Evolutionary conservation across 2,797 vertebrate species (phyloP), one percentile per base, ranked within the genome.

Genomic region (Sphaeramia orbicularis): DNA sequence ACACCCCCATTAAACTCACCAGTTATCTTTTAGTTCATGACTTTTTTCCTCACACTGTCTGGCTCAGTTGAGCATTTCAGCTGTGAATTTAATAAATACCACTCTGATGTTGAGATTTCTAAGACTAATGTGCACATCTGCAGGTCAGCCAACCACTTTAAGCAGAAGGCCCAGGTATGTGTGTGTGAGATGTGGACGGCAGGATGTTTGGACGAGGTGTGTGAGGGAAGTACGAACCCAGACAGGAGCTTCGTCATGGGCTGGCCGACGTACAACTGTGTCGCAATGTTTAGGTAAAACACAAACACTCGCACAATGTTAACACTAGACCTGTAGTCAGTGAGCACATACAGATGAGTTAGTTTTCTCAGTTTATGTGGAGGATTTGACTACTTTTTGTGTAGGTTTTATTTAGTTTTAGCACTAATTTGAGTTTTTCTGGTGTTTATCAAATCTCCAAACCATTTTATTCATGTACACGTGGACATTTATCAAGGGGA

Each of bases 231-330:
- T 85, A 88, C 93, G 0, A 85, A 73, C 74, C 85, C 87, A 0
- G 94, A 96, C 60, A 92, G 90, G 64, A 96, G 95, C 0, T 97
- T 97, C 61, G 95, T 96, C 65, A 91, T 97, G 19, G 96, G 96
- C 55, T 98, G 96, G 96, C 96, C 96, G 45, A 96, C 94, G 62
- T 95, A 85, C 77, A 98, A 97, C 90, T 96, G 91, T 0, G 95
- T 94, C 0, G 92, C 95, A 21, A 93, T 90, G 4, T 96, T 95
- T 74, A 96, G 96, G 96, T 97, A 93, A 74, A 57, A 51, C 16
- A 44, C 38, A 18, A 19, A 27, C 7, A n/a, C 65, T 38, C 52
- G 27, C 58, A 42, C 37, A 30, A 18, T 0, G 14, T 36, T 4
- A 4, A 7, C 18, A 5, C 38, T 12, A 4, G 2, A 24, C 21